Conservation (phyloP, 2,888 invertebrate genomes). For the Thera obeliscata region DNA sequence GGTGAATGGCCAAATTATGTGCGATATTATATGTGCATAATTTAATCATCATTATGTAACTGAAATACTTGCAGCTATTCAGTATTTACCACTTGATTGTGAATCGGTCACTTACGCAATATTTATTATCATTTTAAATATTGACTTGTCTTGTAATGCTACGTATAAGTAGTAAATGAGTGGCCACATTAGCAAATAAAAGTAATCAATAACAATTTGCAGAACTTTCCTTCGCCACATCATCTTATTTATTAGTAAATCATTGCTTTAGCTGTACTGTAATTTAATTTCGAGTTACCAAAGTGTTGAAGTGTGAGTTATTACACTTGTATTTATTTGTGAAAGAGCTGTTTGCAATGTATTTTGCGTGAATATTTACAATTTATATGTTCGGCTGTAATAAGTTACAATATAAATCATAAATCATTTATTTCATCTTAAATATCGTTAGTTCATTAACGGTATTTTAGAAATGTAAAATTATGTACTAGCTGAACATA, state of each 20-base stretch:
- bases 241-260: conserved; percentile 52
- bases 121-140: conserved; percentile 28
- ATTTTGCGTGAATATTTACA: conserved; percentile 39
- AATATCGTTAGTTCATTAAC: conserved; percentile 24
- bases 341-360: conserved; percentile 40
- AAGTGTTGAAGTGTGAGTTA: conserved; percentile 62
- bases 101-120: conserved; percentile 39
- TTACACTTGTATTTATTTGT: conserved; percentile 38
- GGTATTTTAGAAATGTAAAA: conserved; percentile 9
- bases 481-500: conserved; percentile 29
- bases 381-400: conserved; percentile 36
- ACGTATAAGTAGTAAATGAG: conserved; percentile 16
- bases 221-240: conserved; percentile 48
- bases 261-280: conserved; percentile 60
- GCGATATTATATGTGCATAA: conserved; percentile 33
- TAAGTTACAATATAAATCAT: conserved; percentile 27
- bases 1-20: conserved; percentile 45
- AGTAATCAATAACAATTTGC: conserved; percentile 48
- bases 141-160: conserved; percentile 44
- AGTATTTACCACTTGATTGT: conserved; percentile 51
- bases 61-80: conserved; percentile 48
- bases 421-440: conserved; percentile 26
- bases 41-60: conserved; percentile 40
- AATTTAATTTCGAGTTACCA: conserved; percentile 77
- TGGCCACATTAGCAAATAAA: conserved; percentile 11